Conservation (phyloP, 2,888 invertebrate genomes). For the Polylopha cassiicola region DNA sequence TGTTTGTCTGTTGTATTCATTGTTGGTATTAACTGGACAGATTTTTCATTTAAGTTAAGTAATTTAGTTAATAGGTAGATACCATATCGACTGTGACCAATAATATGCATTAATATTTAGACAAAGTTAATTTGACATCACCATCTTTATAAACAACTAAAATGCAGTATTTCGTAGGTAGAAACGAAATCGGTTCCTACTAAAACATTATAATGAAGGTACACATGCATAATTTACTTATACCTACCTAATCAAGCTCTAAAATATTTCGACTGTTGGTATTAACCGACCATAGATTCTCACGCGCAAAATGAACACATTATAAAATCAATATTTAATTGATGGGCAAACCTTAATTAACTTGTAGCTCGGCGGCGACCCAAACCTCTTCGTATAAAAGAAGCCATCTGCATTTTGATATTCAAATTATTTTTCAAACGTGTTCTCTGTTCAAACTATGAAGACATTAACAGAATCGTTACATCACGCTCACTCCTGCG, state of each 20-base stretch:
- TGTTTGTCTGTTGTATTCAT: conserved; percentile 39
- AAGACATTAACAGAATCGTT: conserved; percentile 49
- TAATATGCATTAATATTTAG: too few relatives aligned
- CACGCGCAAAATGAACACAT: conserved; percentile 67
- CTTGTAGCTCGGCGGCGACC: conserved; percentile 67
- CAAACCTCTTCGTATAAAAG: conserved; percentile 65
- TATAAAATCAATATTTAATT: conserved; percentile 74
- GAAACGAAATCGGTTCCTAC: too few relatives aligned
- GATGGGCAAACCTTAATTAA: conserved; percentile 76
- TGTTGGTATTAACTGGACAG: neutral
- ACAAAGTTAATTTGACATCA: too few relatives aligned
- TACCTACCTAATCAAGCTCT: neutral
- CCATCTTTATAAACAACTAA: too few relatives aligned
- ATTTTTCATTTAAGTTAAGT: neutral
- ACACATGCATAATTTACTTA: too few relatives aligned
- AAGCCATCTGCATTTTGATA: conserved; percentile 76
- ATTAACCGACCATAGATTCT: conserved; percentile 60
- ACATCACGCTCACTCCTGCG: conserved; percentile 72
- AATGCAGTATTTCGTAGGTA: too few relatives aligned
- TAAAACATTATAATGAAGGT: too few relatives aligned
- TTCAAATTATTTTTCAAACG: conserved; percentile 76
- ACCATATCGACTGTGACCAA: too few relatives aligned
- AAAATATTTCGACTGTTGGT: too few relatives aligned
- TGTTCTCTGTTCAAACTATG: conserved; percentile 60
- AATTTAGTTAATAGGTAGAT: too few relatives aligned